Conservation (phyloP, 37 sponge, comb jelly and placozoan genomes). For the Crambe crambe region DNA sequence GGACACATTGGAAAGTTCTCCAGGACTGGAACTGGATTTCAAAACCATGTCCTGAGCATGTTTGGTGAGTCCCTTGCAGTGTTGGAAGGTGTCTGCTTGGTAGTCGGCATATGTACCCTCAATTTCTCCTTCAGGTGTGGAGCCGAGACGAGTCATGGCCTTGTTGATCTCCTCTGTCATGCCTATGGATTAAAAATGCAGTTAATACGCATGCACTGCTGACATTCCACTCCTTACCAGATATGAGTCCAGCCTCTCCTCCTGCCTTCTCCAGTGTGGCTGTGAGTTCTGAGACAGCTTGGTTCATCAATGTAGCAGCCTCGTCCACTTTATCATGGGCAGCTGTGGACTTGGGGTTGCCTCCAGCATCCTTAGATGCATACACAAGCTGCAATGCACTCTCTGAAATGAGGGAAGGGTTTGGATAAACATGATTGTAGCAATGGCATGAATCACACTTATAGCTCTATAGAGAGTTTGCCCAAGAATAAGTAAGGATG, state of each 20-base stretch:
- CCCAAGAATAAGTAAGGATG: no score
- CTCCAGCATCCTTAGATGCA: conserved; percentile 84
- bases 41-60: conserved; percentile 77
- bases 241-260: conserved; percentile 64
- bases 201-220: background rate
- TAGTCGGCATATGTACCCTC: conserved; percentile 72
- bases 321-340: conserved; percentile 70
- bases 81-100: conserved; percentile 60
- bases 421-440: background rate
- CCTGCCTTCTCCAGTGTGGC: conserved; percentile 74
- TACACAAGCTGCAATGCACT: conserved; percentile 76
- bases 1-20: conserved; percentile 25
- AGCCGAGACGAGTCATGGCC: conserved; percentile 42
- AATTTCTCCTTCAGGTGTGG: conserved; percentile 26
- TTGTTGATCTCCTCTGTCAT: conserved; percentile 75
- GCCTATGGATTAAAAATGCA: conserved; percentile 9
- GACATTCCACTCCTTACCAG: conserved; percentile 22
- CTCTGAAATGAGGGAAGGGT: background rate
- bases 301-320: conserved; percentile 49
- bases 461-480: background rate
- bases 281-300: conserved; percentile 74
- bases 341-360: conserved; percentile 70
- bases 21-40: conserved; percentile 27
- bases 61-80: conserved; percentile 65
- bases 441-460: background rate